Evolutionary conservation across 1,140 invertebrate genomes (phyloP).

Genomic region (Zaprionus davidi): DNA sequence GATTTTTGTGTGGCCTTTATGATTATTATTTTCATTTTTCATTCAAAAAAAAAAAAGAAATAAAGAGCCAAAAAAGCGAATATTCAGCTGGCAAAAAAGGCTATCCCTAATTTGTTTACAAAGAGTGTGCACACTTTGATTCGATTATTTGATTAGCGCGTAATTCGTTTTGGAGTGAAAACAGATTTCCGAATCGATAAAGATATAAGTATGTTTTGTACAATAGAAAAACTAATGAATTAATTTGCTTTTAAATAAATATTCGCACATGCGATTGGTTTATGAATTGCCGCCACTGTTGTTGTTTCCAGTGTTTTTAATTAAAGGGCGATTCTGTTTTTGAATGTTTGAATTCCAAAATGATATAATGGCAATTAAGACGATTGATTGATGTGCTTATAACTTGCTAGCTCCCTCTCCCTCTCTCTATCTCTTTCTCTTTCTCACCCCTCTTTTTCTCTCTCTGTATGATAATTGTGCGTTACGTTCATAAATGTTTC

Average conservation of each 20-base stretch:
- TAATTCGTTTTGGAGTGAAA: constrained; percentile 46
- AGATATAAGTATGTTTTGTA: too few relatives aligned
- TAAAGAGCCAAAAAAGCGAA: neutral
- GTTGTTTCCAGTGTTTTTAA: constrained; percentile 7
- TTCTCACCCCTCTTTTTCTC: neutral
- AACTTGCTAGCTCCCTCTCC: neutral
- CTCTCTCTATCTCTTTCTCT: neutral
- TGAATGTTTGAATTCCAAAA: constrained; percentile 1
- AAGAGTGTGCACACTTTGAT: constrained; percentile 38
- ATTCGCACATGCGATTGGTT: neutral
- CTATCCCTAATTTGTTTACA: constrained; percentile 4
- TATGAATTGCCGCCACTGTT: neutral
- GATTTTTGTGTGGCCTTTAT: neutral
- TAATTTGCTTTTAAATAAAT: constrained; percentile 10
- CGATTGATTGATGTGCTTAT: constrained; percentile 45
- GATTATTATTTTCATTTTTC: neutral
- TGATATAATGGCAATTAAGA: constrained; percentile 24
- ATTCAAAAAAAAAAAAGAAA: too few relatives aligned
- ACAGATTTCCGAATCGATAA: constrained; percentile 39
- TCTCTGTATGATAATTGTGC: constrained; percentile 32
- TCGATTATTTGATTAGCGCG: constrained; percentile 67
- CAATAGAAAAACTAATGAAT: constrained; percentile 18
- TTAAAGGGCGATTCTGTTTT: constrained; percentile 25
- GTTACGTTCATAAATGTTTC: constrained; percentile 42
- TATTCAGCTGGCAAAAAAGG: constrained; percentile 13